A percentile compares a stretch with the other conserved stretches of the same genome.
phyloP scores from a whole-genome alignment of 1,140 invertebrate genomes.

The Zaprionus africanus region DNA sequence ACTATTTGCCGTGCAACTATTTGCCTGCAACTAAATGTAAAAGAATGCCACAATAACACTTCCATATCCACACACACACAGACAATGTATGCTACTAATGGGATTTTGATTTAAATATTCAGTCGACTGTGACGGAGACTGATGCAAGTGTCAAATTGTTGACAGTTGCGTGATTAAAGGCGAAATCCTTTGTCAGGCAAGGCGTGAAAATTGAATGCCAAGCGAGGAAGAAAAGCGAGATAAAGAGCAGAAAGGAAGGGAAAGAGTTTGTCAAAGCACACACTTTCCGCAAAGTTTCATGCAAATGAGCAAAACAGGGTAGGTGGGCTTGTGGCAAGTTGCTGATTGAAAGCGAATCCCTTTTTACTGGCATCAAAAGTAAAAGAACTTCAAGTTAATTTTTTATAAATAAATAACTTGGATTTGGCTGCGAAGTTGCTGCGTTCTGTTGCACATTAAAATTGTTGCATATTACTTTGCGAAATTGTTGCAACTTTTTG shows the following conservation, averaged over 20 bases:
- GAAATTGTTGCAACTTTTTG: constrained; percentile 56
- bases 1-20: constrained; percentile 34
- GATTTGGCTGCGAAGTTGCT: constrained; percentile 15
- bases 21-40: constrained; percentile 18
- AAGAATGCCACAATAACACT: constrained; percentile 23
- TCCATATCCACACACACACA: constrained; percentile 13
- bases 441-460: background rate
- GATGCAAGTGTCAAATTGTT: constrained; percentile 50
- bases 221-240: background rate
- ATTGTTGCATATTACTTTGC: constrained; percentile 24
- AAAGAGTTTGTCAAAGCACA: constrained; percentile 1
- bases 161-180: constrained; percentile 69
- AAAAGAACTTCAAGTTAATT: constrained; percentile 57
- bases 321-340: constrained; percentile 12
- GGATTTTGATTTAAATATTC: constrained; percentile 70
- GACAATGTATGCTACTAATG: constrained; percentile 58
- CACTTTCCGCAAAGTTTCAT: background rate
- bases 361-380: constrained; percentile 17
- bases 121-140: constrained; percentile 41
- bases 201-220: constrained; percentile 37
- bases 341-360: constrained; percentile 44
- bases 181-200: constrained; percentile 48
- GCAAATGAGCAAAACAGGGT: background rate
- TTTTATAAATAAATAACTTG: constrained; percentile 60
- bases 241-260: background rate